Evolutionary conservation across 1,140 invertebrate species (phyloP).

Genomic region (Trachymyrmex septentrionalis): DNA sequence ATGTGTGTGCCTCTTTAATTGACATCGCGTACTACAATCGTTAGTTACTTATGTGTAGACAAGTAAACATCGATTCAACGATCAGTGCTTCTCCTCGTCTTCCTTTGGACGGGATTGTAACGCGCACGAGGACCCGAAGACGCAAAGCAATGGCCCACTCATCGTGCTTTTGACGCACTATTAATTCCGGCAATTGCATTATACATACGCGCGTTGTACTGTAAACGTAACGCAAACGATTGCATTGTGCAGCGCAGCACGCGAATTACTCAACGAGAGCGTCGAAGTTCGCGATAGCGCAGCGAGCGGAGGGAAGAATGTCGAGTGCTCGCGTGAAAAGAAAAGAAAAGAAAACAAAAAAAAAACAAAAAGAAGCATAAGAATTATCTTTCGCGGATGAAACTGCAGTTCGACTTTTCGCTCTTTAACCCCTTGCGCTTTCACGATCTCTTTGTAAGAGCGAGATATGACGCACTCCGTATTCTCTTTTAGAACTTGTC

Average conservation of each 20-base stretch:
- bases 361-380: too few species aligned
- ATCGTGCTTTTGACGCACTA: not conserved
- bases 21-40: not conserved
- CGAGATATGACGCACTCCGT: not conserved
- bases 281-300: slow-evolving; percentile 45
- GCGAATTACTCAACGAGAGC: slow-evolving; percentile 27
- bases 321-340: slow-evolving; percentile 21
- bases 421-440: slow-evolving; percentile 24
- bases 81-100: slow-evolving; percentile 24
- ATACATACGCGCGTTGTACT: slow-evolving; percentile 9
- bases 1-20: slow-evolving; percentile 14
- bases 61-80: slow-evolving; percentile 39
- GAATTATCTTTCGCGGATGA: slow-evolving; percentile 12
- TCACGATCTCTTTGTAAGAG: not conserved
- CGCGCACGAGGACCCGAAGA: slow-evolving; percentile 3
- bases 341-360: too few species aligned
- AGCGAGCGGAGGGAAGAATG: slow-evolving; percentile 39
- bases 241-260: slow-evolving; percentile 17
- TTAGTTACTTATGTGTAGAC: not conserved
- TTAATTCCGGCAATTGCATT: not conserved
- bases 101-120: slow-evolving; percentile 2
- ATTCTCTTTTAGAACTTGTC: not conserved
- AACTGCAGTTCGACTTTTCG: slow-evolving; percentile 22
- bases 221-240: slow-evolving; percentile 6
- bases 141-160: not conserved